Evolutionary conservation across 1,140 invertebrate species (phyloP), one percentile per base, ranked within the genome.

Genomic region (Drosophila truncata): DNA sequence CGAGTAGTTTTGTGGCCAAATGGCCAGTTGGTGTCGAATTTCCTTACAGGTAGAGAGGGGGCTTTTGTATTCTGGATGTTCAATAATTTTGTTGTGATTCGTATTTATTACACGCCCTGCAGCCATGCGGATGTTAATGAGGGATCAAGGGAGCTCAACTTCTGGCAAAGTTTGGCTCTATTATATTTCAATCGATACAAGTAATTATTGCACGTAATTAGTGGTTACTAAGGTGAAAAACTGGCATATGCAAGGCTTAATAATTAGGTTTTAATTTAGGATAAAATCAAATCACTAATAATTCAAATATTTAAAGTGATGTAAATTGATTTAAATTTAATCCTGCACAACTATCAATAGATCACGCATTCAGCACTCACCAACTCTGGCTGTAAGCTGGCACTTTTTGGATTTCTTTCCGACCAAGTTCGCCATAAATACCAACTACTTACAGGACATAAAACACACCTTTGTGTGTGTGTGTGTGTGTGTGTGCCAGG

Each of bases 381-480:
- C 16, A 66, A 20, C 18, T 16, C 14, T 54, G 52, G 52, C 23
- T 25, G 33, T 35, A 63, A 63, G n/a, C 62, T 23, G 42, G 18
- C 61, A 23, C 44, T 42, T 52, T 67, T 42, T 49, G 52, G 35
- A 37, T 49, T 72, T 72, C 52, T 72, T 72, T 72, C 8, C 23
- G 35, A 65, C 76, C 76, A 69, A 52, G 52, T 70, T 70, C 63
- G 62, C 80, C 80, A 84, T 84, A 82, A 82, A 82, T 82, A 82
- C 58, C 75, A 69, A 82, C 82, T 86, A 87, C 70, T 86, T 87
- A 82, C 47, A 74, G 76, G 76, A 71, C 83, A 83, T 87, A 82
- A 87, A 87, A 72, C 69, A 72, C 69, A 72, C 69, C 69, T 72
- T 46, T 60, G 29, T 70, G 47, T 54, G 46, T 67, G 47, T 44